Evolutionary conservation across 2,113 vertebrate genomes (phyloP).

Genomic region (Microcebus lehilahytsara): DNA sequence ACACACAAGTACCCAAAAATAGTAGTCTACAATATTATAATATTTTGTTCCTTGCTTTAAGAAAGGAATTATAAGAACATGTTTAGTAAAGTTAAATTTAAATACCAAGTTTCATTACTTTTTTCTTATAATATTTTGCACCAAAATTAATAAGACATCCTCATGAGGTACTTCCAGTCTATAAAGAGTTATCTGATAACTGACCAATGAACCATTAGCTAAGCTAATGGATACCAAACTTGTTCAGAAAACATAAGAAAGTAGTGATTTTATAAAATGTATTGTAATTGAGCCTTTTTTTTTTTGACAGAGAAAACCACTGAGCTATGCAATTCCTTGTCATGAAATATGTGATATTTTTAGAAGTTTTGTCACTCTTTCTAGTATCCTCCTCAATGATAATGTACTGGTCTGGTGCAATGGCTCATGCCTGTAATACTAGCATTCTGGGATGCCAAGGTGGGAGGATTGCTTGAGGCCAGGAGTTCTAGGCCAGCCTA

Average conservation of each 20-base stretch:
- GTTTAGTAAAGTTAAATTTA: background rate
- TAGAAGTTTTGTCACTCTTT: background rate
- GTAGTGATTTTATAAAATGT: background rate
- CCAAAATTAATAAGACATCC: background rate
- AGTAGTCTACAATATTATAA: background rate
- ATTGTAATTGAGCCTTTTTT: background rate
- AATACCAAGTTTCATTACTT: background rate
- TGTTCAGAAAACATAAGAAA: background rate
- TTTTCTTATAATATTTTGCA: background rate
- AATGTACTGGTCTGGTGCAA: too few relatives aligned
- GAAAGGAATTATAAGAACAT: background rate
- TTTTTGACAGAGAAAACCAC: background rate
- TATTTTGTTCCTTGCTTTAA: background rate
- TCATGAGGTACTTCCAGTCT: background rate
- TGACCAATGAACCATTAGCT: background rate
- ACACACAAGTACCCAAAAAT: background rate
- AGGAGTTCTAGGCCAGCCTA: too few relatives aligned
- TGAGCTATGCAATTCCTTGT: background rate
- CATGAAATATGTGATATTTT: background rate
- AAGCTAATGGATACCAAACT: background rate
- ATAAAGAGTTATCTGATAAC: background rate
- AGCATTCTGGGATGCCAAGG: too few relatives aligned
- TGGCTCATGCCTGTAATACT: too few relatives aligned
- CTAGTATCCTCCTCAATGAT: background rate
- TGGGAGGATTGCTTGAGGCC: too few relatives aligned